Percentiles rank a stretch among this genome's conserved stretches.
Conservation (phyloP, 2,113 vertebrate species). For the Crypturellus undulatus region DNA sequence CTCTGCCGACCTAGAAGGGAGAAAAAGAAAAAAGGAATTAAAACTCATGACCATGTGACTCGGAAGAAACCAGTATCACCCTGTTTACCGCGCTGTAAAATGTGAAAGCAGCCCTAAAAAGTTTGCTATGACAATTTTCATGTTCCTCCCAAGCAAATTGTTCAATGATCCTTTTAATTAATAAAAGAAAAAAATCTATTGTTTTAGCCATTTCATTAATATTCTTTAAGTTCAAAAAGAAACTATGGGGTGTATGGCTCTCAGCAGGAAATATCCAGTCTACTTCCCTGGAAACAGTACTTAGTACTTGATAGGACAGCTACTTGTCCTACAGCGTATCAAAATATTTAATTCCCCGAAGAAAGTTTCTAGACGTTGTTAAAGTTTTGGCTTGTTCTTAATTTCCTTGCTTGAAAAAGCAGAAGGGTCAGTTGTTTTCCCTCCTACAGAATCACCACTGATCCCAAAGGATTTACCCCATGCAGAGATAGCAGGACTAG, state of each 20-base stretch:
- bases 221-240: not conserved
- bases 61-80: not conserved
- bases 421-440: not conserved
- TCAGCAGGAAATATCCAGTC: not conserved
- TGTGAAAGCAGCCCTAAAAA: not conserved
- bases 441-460: not conserved
- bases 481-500: not conserved
- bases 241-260: not conserved
- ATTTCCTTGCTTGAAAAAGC: not conserved
- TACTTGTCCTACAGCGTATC: not conserved
- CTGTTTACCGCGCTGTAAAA: not conserved
- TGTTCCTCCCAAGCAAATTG: not conserved
- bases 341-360: not conserved
- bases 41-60: not conserved
- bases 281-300: not conserved
- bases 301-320: not conserved
- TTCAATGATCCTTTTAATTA: not conserved
- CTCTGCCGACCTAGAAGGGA: not conserved
- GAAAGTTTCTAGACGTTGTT: not conserved
- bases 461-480: not conserved
- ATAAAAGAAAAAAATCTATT: too few relatives aligned
- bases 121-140: not conserved
- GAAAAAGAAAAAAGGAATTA: not conserved
- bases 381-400: not conserved
- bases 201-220: not conserved